Percentiles rank a stretch among this genome's conserved stretches.
Evolutionary conservation across 2,113 vertebrate genomes (phyloP).

Genomic region (Lampris incognitus): DNA sequence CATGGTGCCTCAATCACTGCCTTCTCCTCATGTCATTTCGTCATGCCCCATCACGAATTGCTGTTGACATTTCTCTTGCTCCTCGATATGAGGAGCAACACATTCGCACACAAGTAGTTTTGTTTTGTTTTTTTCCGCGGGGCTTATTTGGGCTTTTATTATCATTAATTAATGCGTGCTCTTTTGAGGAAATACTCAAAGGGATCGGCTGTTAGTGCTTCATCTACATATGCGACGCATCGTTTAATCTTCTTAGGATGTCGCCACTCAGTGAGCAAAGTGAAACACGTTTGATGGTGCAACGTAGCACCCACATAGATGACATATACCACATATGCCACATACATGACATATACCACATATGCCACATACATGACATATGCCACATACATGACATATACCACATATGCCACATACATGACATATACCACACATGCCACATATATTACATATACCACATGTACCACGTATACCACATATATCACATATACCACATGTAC

Average conservation of each 20-base stretch:
- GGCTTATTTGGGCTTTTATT: no score
- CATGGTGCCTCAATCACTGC: background rate
- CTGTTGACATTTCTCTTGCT: background rate
- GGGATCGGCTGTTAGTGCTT: background rate
- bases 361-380: background rate
- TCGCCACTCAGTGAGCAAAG: background rate
- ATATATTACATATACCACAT: background rate
- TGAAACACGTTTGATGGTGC: slow-evolving; percentile 16
- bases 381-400: slow-evolving; percentile 1
- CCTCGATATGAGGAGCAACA: background rate
- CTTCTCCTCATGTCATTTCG: background rate
- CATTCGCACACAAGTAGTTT: background rate
- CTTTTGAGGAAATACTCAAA: slow-evolving; percentile 6
- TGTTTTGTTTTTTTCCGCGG: background rate
- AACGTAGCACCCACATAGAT: background rate
- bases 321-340: background rate
- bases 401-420: background rate
- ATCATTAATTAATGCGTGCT: slow-evolving; percentile 27
- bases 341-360: slow-evolving; percentile 1
- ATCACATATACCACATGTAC: no score
- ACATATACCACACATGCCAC: no score
- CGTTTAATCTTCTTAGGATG: slow-evolving; percentile 10
- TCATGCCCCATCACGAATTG: background rate
- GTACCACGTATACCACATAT: no score
- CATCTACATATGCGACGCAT: background rate